Evolutionary conservation across 2,888 invertebrate genomes (phyloP), one percentile per base, ranked within the genome.

Genomic region (Spisula subtruncata): DNA sequence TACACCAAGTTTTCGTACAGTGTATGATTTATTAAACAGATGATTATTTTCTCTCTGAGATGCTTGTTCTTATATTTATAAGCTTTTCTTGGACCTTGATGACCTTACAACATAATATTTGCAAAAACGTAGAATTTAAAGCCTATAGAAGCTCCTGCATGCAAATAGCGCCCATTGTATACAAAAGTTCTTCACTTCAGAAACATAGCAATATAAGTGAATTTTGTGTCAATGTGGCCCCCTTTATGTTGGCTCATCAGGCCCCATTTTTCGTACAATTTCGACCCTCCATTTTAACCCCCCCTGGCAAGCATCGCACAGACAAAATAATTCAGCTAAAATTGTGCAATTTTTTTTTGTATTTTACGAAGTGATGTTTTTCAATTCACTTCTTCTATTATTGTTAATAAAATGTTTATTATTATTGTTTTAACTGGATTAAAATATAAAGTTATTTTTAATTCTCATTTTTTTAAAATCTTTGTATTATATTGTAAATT

Each of bases 221-320:
- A 75, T 18, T 18, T 75, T 75, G 75, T 75, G 25, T 75, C 35
- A 16, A 18, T 75, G n/a, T 75, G 75, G 12, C 75, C 35, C n/a
- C n/a, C 14, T 75, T 75, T 66, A 89, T 90, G 92, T 89, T 46
- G 48, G 85, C 90, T 92, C 75, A 79, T 80, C n/a, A 80, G 84
- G 60, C 60, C 75, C 87, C 90, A 90, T 93, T 92, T 93, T 93
- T 91, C 89, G 90, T 83, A 83, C 35, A 29, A 66, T 90, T 92
- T 91, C 85, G 89, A 89, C 88, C 93, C 91, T 87, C 86, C n/a
- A 32, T 41, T 71, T 81, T 83, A 35, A 32, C 35, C n/a, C 32
- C 10, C 91, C 91, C 93, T 93, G 93, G 89, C 89, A 87, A 93
- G 90, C 87, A 90, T 92, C 81, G 71, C 75, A 90, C 75, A 90